Conservation (phyloP, 2,888 invertebrate species). For the Leptopterna dolabrata region DNA sequence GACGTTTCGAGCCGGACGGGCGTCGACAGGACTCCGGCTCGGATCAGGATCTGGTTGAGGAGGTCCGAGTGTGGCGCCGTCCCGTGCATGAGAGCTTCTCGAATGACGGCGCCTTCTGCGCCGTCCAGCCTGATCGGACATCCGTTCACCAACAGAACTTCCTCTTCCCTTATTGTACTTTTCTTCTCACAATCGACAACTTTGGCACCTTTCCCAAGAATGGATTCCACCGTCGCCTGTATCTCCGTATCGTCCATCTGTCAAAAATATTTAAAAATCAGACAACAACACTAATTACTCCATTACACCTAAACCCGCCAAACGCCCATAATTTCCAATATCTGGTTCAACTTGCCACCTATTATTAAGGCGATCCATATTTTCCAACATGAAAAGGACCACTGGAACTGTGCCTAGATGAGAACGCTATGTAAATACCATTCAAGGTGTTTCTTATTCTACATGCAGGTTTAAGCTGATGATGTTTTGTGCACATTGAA, state of each 20-base stretch:
- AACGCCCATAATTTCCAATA: background rate
- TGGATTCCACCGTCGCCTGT: conserved; percentile 79
- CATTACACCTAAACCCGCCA: background rate
- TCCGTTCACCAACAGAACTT: conserved; percentile 78
- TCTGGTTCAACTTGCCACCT: background rate
- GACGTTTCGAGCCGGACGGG: conserved; percentile 79
- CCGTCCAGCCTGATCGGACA: conserved; percentile 77
- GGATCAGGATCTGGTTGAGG: conserved; percentile 74
- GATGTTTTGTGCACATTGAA: too few relatives aligned
- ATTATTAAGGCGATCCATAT: background rate
- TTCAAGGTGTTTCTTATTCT: too few relatives aligned
- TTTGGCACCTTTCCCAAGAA: conserved; percentile 77
- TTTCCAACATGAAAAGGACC: background rate
- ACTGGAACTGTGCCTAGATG: too few relatives aligned
- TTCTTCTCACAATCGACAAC: conserved; percentile 80
- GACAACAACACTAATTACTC: background rate
- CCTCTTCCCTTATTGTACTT: conserved; percentile 78
- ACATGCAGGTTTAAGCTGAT: too few relatives aligned
- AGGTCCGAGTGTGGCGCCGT: conserved; percentile 79
- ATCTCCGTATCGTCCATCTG: conserved; percentile 78
- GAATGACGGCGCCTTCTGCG: conserved; percentile 76
- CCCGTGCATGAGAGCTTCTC: conserved; percentile 76
- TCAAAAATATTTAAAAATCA: background rate
- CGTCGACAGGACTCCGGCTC: conserved; percentile 69
- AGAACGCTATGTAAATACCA: too few relatives aligned